phyloP scores from a whole-genome alignment of 2,888 invertebrate species.

The Branchinecta sandiegonensis region DNA sequence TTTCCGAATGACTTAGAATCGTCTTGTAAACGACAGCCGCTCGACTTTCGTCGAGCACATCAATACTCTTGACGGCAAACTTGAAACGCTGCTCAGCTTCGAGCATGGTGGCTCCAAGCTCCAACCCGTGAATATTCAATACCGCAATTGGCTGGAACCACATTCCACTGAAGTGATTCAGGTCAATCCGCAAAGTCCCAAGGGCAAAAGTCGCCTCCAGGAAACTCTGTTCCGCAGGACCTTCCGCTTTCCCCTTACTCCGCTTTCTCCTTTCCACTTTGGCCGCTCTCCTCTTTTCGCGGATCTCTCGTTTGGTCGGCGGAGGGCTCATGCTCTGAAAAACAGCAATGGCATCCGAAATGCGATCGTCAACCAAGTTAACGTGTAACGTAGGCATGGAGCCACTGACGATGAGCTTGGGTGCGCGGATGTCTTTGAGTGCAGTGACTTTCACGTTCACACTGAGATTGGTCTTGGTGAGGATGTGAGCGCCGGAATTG shows the following conservation, averaged over 20 bases:
- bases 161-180: background rate
- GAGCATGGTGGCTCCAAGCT: background rate
- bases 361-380: background rate
- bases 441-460: background rate
- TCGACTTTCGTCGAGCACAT: background rate
- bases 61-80: background rate
- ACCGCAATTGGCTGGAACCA: background rate
- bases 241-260: background rate
- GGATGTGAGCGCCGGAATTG: background rate
- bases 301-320: background rate
- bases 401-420: background rate
- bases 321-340: background rate
- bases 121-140: background rate
- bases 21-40: background rate
- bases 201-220: background rate
- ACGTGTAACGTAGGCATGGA: background rate
- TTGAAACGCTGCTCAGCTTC: constrained; percentile 4
- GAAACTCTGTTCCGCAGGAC: background rate
- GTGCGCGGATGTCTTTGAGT: background rate
- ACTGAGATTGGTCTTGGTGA: background rate
- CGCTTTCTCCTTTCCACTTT: background rate
- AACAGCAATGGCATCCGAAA: background rate
- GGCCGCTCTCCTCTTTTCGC: background rate
- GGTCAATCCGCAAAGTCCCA: background rate
- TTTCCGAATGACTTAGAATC: background rate